A percentile compares a stretch with the other conserved stretches of the same genome.
Conservation (phyloP, 2,797 vertebrate genomes). For the Momotus momota region DNA sequence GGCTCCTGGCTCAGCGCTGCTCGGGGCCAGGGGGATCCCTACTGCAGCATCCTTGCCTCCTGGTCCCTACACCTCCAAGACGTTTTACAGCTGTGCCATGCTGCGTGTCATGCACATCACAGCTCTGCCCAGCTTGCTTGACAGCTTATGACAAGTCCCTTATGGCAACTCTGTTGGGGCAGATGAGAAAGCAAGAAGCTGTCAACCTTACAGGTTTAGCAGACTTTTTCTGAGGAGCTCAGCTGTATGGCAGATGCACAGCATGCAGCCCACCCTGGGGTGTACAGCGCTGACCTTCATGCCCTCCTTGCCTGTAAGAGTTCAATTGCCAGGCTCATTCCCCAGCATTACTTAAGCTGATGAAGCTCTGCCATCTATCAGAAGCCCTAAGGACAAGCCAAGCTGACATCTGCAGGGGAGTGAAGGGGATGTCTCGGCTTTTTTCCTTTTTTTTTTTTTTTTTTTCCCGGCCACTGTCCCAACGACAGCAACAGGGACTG, state of each 20-base stretch:
- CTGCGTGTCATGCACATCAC: not conserved
- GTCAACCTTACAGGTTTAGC: rapidly evolving
- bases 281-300: not conserved
- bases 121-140: not conserved
- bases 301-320: not conserved
- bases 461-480: not conserved
- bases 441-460: not conserved
- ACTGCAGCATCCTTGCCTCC: not conserved
- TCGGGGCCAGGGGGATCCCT: rapidly evolving
- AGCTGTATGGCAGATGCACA: not conserved
- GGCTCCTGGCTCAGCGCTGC: rapidly evolving
- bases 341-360: not conserved
- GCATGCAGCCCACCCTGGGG: rapidly evolving
- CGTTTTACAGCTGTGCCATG: not conserved
- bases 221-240: not conserved
- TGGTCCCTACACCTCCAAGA: not conserved
- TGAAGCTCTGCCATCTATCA: not conserved
- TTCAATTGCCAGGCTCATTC: not conserved
- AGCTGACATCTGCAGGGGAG: rapidly evolving
- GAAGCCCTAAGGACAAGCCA: not conserved
- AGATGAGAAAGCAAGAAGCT: not conserved
- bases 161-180: not conserved
- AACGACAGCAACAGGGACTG: rapidly evolving
- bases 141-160: not conserved
- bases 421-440: not conserved